These are phyloP conservation scores for Rhagium mordax DNA, from an alignment of 2,888 invertebrate species.

Conservation along the genomic window DNA sequence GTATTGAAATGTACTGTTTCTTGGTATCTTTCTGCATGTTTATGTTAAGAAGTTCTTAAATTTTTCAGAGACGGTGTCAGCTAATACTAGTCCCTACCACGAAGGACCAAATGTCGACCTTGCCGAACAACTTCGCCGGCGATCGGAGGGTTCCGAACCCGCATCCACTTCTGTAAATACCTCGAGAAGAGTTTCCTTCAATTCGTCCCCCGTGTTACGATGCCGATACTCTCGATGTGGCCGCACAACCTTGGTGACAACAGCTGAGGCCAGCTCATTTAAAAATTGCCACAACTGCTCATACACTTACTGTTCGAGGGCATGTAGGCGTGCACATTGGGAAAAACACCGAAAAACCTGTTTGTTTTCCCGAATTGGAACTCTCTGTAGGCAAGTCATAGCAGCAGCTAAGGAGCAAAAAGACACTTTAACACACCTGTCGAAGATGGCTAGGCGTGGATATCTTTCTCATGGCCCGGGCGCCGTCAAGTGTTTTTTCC, in stretches of 20 bases:
- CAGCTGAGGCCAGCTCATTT: slow-evolving; percentile 86
- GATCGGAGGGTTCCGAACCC: slow-evolving; percentile 78
- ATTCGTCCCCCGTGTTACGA: slow-evolving; percentile 70
- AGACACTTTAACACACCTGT: slow-evolving; percentile 83
- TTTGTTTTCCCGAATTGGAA: slow-evolving; percentile 91
- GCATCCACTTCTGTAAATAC: slow-evolving; percentile 65
- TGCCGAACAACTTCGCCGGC: slow-evolving; percentile 72
- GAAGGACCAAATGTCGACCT: slow-evolving; percentile 53
- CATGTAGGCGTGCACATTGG: slow-evolving; percentile 94
- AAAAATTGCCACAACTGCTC: slow-evolving; percentile 97
- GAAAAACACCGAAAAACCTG: slow-evolving; percentile 93
- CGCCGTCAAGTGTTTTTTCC: slow-evolving; percentile 92
- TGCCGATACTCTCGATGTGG: slow-evolving; percentile 88
- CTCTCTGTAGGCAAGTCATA: slow-evolving; percentile 88
- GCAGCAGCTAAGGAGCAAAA: slow-evolving; percentile 86
- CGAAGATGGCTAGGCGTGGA: slow-evolving; percentile 87
- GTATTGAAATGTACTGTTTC: neutral
- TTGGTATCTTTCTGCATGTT: neutral
- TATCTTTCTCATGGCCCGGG: slow-evolving; percentile 90
- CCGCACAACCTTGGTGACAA: slow-evolving; percentile 78
- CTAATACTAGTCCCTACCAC: slow-evolving; percentile 69
- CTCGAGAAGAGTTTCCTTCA: slow-evolving; percentile 77
- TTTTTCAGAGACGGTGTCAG: slow-evolving; percentile 70
- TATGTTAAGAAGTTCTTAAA: neutral
- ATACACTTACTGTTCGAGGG: slow-evolving; percentile 93